Evolutionary conservation across 2,113 vertebrate species (phyloP).

Genomic region (Malurus melanocephalus): DNA sequence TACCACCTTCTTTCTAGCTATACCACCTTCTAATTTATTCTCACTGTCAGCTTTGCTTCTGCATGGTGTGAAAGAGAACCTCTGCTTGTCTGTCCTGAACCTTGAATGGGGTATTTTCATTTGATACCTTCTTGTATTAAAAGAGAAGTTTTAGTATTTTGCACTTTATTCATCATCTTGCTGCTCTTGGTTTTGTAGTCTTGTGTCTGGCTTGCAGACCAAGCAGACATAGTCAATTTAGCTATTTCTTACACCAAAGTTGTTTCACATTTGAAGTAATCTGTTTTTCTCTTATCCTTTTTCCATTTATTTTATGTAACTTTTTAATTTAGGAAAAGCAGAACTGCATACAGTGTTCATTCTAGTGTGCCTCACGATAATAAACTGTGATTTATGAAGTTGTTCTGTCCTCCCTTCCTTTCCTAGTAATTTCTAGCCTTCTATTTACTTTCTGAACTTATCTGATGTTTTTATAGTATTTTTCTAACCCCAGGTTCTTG

Average conservation of each 20-base stretch:
- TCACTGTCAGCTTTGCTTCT: background rate
- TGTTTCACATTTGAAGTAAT: background rate
- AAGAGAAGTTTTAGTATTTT: background rate
- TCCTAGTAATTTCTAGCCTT: conserved; percentile 13
- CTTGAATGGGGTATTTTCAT: background rate
- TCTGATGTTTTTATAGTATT: conserved; percentile 46
- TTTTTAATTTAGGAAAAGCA: background rate
- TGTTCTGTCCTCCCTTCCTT: conserved; percentile 3
- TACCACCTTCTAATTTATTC: background rate
- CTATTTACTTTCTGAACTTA: conserved; percentile 22
- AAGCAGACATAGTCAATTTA: background rate
- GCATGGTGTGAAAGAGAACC: background rate
- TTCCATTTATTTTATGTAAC: background rate
- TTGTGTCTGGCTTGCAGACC: background rate
- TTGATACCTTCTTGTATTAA: background rate
- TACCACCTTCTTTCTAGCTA: background rate
- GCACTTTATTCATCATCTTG: background rate
- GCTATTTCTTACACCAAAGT: background rate
- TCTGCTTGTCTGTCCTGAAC: background rate
- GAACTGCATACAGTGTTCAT: background rate
- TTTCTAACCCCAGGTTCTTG: conserved; percentile 15
- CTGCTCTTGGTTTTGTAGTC: background rate
- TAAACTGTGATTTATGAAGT: conserved; percentile 39
- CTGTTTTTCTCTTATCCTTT: background rate
- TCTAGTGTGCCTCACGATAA: background rate